These are phyloP conservation scores for Ambastaia sidthimunki DNA, from an alignment of 2,797 vertebrate genomes.

Conservation along the genomic window DNA sequence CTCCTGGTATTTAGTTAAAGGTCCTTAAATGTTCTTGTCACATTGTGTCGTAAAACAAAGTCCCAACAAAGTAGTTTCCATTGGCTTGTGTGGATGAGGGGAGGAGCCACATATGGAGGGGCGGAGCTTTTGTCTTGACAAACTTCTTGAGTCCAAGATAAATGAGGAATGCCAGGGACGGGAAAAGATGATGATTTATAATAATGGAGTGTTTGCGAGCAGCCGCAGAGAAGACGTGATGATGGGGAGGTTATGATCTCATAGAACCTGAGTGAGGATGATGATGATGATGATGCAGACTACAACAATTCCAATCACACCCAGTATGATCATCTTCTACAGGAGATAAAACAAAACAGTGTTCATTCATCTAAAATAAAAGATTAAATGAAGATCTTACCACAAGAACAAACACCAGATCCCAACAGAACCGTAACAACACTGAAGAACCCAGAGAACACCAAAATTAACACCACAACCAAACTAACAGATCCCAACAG, in stretches of 20 bases:
- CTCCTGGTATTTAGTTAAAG: background rate
- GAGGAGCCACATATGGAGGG: constrained; percentile 16
- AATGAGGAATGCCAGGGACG: background rate
- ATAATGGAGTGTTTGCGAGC: constrained; percentile 38
- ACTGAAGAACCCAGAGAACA: background rate
- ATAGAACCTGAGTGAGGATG: constrained; percentile 71
- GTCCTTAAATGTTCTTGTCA: constrained; percentile 29
- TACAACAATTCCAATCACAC: constrained; percentile 67
- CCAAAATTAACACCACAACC: background rate
- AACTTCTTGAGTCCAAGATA: background rate
- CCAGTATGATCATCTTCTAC: constrained; percentile 75
- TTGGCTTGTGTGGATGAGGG: background rate
- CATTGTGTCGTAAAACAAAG: background rate
- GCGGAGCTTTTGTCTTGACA: background rate
- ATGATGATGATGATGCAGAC: constrained; percentile 70
- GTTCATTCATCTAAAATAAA: constrained; percentile 8
- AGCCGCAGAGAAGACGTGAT: constrained; percentile 52
- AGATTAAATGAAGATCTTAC: background rate
- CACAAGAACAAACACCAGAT: background rate
- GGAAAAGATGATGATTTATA: background rate
- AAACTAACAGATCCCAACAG: background rate
- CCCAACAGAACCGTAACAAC: background rate
- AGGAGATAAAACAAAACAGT: constrained; percentile 45
- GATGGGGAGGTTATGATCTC: constrained; percentile 49
- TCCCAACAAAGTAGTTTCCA: constrained; percentile 11